Conservation (phyloP, 2,888 invertebrate genomes). For the Scaptomyza flava region DNA sequence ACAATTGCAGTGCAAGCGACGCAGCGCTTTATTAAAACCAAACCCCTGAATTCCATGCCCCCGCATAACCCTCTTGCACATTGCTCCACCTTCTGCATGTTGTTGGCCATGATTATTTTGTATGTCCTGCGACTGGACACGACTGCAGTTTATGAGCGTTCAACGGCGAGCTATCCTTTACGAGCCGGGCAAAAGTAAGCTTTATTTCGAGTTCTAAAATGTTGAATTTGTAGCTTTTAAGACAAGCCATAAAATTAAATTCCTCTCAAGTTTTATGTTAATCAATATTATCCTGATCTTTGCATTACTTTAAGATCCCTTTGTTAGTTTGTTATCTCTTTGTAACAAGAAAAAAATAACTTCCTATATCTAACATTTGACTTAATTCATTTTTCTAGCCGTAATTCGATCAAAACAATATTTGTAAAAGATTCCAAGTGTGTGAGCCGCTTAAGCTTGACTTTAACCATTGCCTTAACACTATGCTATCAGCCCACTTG, state of each 20-base stretch:
- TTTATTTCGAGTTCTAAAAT: not conserved
- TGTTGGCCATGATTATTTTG: constrained; percentile 17
- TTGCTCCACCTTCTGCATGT: constrained; percentile 3
- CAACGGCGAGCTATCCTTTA: constrained; percentile 32
- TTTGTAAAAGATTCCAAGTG: not conserved
- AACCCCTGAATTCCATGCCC: not conserved
- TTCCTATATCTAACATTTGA: not conserved
- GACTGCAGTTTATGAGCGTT: constrained; percentile 47
- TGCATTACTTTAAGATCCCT: no score
- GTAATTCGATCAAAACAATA: not conserved
- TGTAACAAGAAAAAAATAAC: no score
- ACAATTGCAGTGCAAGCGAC: constrained; percentile 77
- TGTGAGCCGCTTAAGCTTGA: constrained; percentile 33
- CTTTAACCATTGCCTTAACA: constrained; percentile 10
- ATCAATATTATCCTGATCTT: no score
- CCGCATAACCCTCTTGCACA: not conserved
- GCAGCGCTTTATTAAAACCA: constrained; percentile 39
- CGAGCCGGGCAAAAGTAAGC: constrained; percentile 7
- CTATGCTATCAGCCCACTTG: not conserved
- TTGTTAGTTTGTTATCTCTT: no score
- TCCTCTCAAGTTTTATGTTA: no score
- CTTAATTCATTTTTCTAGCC: no score
- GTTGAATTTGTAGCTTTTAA: no score
- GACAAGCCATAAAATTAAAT: no score
- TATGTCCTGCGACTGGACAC: constrained; percentile 7